Base-by-base conservation (phyloP, 2,888 invertebrate species). In the Acronicta alni region DNA sequence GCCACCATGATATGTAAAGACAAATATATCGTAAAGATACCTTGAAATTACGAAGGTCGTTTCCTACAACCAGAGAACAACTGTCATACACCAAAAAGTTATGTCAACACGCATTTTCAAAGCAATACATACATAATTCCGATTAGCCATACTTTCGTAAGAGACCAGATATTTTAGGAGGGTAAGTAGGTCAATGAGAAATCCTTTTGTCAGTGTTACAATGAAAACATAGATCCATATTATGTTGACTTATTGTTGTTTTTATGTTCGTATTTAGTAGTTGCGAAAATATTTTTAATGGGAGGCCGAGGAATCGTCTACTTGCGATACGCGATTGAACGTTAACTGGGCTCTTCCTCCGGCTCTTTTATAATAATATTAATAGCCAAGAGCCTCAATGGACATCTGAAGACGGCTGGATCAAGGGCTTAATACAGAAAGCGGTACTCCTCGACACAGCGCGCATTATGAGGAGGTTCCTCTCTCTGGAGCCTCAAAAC, bases 131-230 rank as follows among this genome's bases (percentile, higher is more conserved):
- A 61, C 56, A 51, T 26, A 72, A 63, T 62, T 42, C 26, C 26
- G 20, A 75, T 80, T 72, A 52, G 72, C 46, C 47, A 71, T 63
- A 72, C 67, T 82, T 80, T 72, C 72, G 71, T 71, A 81, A 82
- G 51, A 49, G 46, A 43, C 65, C 67, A 59, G 59, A 68, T 66
- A 67, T 72, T 68, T 69, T 56, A 68, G 30, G 57, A 58, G 43
- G 18, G 55, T 52, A 86, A 79, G 71, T 80, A 57, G 84, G 82
- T 81, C 82, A 80, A 68, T 71, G 71, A 74, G 70, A 79, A 70
- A 35, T 35, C 76, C 82, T 81, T 87, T 88, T 88, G 86, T 87
- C 53, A 60, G 44, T 49, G 48, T 56, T 59, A 82, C 82, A 82
- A 85, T 82, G 68, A 41, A 41, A 48, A 42, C 45, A 45, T 32